These are phyloP conservation scores for Leptopilina drosophilae DNA, from an alignment of 2,888 invertebrate genomes.

Conservation along the genomic window DNA sequence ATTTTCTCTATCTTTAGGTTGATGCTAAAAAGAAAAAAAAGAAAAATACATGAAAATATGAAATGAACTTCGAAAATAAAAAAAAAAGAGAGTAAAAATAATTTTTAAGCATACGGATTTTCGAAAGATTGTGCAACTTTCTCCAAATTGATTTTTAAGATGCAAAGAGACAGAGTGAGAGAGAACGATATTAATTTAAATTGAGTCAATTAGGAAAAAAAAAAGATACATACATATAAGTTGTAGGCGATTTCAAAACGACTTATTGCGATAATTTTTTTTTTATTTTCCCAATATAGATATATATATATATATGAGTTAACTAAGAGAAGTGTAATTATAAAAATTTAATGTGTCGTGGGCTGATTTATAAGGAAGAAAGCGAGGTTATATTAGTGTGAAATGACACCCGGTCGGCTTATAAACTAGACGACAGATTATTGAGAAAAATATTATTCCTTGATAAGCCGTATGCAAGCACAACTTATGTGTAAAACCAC, in stretches of 20 bases:
- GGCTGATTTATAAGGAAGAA: slow-evolving; percentile 9
- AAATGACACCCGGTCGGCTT: slow-evolving; percentile 3
- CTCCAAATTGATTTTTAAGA: background rate
- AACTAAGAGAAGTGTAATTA: slow-evolving; percentile 9
- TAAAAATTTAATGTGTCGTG: background rate
- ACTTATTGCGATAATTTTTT: background rate
- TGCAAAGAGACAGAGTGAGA: background rate
- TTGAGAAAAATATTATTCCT: background rate
- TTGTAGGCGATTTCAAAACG: slow-evolving; percentile 9
- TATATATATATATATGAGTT: background rate
- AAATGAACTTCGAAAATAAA: too few relatives aligned
- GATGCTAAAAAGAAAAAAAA: too few relatives aligned
- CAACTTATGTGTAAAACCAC: background rate
- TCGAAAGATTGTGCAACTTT: background rate
- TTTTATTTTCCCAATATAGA: background rate
- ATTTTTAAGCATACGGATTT: too few relatives aligned
- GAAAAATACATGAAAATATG: too few relatives aligned
- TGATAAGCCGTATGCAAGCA: background rate
- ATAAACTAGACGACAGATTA: slow-evolving; percentile 1
- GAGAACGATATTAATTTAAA: background rate
- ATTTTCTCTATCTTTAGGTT: too few relatives aligned
- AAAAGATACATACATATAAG: background rate
- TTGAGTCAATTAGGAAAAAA: background rate
- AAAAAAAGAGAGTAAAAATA: too few relatives aligned
- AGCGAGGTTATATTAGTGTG: background rate